Evolutionary conservation across 2,797 vertebrate species (phyloP), one percentile per base, ranked within the genome.

Genomic region (Sebastes minor): DNA sequence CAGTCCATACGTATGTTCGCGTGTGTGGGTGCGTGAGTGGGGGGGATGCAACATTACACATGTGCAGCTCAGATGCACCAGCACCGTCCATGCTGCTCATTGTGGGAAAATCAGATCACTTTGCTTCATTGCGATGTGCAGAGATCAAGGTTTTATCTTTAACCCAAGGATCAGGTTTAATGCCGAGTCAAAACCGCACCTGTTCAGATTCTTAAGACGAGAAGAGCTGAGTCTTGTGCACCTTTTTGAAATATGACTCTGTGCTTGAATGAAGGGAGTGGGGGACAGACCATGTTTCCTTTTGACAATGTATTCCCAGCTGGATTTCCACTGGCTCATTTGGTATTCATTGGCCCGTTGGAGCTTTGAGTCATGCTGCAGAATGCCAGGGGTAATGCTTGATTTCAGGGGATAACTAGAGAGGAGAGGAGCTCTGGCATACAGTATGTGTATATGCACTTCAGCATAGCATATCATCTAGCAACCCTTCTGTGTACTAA

Each of bases 241-340:
- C 49, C 61, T 72, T 90, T 90, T 82, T 82, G 35, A 89, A 86
- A 77, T 80, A 64, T 74, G 78, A 71, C 52, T 81, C 61, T 80
- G 72, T 64, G 63, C 61, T 76, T 80, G 20, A 72, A 65, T 68
- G 46, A 25, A n/a, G 38, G 67, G 53, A 42, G 46, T 53, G 42
- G 27, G 28, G 57, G 32, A 16, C 16, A 65, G 52, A 62, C 71
- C 27, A 49, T 78, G 71, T 85, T 87, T 83, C 67, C 56, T 38
- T 81, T 79, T 79, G 81, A 90, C 77, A 73, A 4, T 78, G 74
- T 71, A 71, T 78, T 87, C 85, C 81, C 80, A 69, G 81, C 73
- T 86, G 86, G 76, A 89, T 84, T 86, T 88, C 76, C 67, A 77
- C 64, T 6, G 59, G 62, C 72, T 92, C 73, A 86, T 90, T 90